phyloP scores from a whole-genome alignment of 2,797 vertebrate species.

The Sebastes iracundus region DNA sequence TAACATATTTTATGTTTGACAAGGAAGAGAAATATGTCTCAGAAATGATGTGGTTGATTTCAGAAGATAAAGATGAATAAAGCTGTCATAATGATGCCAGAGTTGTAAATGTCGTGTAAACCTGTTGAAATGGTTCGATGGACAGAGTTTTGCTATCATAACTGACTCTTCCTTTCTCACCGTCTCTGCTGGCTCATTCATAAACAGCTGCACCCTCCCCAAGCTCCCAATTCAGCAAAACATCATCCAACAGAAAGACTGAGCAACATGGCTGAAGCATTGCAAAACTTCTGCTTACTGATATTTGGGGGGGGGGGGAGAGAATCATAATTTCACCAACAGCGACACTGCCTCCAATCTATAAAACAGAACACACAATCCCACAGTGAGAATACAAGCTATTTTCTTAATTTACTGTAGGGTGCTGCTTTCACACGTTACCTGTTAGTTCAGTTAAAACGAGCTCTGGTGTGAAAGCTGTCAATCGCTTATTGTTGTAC shows the following conservation, averaged over 20 bases:
- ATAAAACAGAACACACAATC: neutral
- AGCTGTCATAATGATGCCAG: neutral
- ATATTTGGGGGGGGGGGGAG: neutral
- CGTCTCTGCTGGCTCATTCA: conserved; percentile 51
- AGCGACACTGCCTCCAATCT: neutral
- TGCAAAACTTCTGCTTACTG: conserved; percentile 5
- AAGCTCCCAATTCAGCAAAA: conserved; percentile 26
- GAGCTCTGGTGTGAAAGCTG: neutral
- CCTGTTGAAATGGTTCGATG: neutral
- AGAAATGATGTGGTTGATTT: neutral
- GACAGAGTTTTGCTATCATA: conserved; percentile 51
- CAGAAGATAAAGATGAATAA: neutral
- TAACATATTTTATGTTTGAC: neutral
- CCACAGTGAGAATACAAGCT: neutral
- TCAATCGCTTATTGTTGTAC: neutral
- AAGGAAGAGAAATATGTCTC: neutral
- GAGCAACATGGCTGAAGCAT: neutral
- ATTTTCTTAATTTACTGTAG: neutral
- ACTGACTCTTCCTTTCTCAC: conserved; percentile 30
- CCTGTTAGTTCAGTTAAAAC: no score
- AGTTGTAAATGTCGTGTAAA: neutral
- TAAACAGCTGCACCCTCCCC: conserved; percentile 46
- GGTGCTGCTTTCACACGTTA: neutral
- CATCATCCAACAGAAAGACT: neutral
- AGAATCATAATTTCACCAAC: neutral